phyloP scores from a whole-genome alignment of 2,797 vertebrate genomes.

The Gobio occitaniae region DNA sequence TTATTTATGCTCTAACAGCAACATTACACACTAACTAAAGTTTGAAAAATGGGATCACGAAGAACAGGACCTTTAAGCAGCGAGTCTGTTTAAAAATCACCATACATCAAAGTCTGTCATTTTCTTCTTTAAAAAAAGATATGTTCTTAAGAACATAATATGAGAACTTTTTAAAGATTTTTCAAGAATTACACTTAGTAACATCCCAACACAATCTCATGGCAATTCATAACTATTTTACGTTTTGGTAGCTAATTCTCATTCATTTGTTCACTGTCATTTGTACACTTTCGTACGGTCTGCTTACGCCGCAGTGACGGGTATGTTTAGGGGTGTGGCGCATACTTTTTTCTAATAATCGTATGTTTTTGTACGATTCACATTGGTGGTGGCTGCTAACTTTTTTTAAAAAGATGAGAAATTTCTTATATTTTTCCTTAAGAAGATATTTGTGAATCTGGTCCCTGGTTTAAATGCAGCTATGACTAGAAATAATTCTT shows the following conservation, averaged over 20 bases:
- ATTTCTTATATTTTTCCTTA: no score
- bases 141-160: background rate
- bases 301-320: background rate
- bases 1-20: no score
- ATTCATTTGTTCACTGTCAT: background rate
- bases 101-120: no score
- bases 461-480: background rate
- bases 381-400: no score
- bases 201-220: background rate
- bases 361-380: background rate
- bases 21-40: no score
- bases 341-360: background rate
- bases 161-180: background rate
- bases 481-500: background rate
- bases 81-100: no score
- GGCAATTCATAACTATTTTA: background rate
- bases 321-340: background rate
- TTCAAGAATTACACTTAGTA: background rate
- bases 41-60: no score
- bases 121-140: no score
- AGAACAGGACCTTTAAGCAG: no score
- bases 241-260: background rate
- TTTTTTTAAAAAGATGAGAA: background rate
- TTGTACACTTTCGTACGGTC: background rate
- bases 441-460: no score